These are phyloP conservation scores for Butorides virescens DNA, from an alignment of 2,113 vertebrate genomes.

Conservation along the genomic window DNA sequence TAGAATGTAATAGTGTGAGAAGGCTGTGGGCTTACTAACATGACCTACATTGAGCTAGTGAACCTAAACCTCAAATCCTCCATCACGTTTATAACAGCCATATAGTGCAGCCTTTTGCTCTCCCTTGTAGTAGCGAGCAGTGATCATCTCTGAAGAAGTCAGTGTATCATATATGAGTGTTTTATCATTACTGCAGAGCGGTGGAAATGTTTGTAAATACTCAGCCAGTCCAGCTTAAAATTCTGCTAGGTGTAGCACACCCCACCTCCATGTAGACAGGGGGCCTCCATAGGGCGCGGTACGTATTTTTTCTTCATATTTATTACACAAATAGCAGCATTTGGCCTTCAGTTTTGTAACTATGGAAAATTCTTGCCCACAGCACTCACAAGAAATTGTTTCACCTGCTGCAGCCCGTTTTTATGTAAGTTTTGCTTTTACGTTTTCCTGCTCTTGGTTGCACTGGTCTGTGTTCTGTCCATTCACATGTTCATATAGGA, in stretches of 20 bases:
- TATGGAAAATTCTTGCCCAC: neutral
- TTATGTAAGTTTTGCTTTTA: neutral
- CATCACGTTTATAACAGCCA: rapidly evolving
- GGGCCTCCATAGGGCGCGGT: rapidly evolving
- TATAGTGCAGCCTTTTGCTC: neutral
- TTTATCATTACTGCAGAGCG: neutral
- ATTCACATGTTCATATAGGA: neutral
- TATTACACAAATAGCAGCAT: neutral
- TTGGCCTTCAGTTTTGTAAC: neutral
- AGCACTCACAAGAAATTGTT: neutral
- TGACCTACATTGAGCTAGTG: neutral
- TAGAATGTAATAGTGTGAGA: neutral
- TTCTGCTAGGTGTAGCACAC: neutral
- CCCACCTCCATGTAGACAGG: neutral
- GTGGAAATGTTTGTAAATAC: neutral
- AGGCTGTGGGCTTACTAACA: neutral
- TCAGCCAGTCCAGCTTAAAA: neutral
- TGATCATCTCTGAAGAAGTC: neutral
- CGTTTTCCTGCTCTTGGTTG: neutral
- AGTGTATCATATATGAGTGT: rapidly evolving
- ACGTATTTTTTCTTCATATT: neutral
- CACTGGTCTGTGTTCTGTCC: neutral
- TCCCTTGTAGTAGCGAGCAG: neutral
- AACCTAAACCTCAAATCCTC: neutral
- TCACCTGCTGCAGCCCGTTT: neutral